phyloP scores from a whole-genome alignment of 2,888 invertebrate species.

The Troglohyphantes excavatus region DNA sequence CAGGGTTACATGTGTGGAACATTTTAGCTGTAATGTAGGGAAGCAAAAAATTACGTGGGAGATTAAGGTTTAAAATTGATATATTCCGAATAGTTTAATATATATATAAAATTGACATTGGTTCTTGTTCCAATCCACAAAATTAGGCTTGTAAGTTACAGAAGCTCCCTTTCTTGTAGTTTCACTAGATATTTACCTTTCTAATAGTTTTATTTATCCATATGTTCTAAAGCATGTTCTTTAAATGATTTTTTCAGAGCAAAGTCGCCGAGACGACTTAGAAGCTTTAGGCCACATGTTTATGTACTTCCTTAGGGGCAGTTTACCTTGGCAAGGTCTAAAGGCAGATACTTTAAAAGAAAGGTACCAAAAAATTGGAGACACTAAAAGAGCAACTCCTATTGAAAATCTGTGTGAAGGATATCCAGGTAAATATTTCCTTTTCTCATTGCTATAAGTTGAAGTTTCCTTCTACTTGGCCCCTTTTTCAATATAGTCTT shows the following conservation, averaged over 20 bases:
- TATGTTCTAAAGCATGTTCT: too few relatives aligned
- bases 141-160: too few relatives aligned
- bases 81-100: too few relatives aligned
- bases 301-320: slow-evolving; percentile 99
- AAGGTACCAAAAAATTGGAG: slow-evolving; percentile 99
- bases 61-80: too few relatives aligned
- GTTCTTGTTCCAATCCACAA: too few relatives aligned
- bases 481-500: too few relatives aligned
- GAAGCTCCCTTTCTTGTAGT: too few relatives aligned
- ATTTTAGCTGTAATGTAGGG: too few relatives aligned
- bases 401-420: slow-evolving; percentile 93
- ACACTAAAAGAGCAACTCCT: slow-evolving; percentile 99
- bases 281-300: slow-evolving; percentile 99
- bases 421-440: slow-evolving; percentile 83
- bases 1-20: too few relatives aligned
- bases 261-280: slow-evolving; percentile 99
- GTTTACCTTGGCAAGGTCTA: slow-evolving; percentile 98
- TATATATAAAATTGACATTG: too few relatives aligned
- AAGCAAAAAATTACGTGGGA: too few relatives aligned
- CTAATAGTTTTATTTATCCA: background rate
- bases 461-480: too few relatives aligned
- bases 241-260: slow-evolving; percentile 91
- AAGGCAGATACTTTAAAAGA: slow-evolving; percentile 99
- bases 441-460: background rate
- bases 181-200: background rate